Evolutionary conservation across 2,888 invertebrate species (phyloP).

Genomic region (Andrena hattorfiana): DNA sequence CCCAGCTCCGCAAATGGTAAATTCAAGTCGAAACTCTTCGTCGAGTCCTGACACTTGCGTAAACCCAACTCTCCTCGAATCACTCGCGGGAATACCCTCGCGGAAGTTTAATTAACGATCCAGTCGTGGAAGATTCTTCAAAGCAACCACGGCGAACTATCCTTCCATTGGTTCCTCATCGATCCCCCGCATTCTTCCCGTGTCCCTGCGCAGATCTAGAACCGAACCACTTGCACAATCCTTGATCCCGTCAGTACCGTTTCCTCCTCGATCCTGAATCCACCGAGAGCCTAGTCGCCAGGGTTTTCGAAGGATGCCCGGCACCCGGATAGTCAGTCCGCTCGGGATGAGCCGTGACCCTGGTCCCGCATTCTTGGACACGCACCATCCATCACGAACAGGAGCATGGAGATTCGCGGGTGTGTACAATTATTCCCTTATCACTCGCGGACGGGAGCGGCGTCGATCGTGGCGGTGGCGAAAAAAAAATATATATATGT

Average conservation of each 20-base stretch:
- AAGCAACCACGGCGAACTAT: not conserved
- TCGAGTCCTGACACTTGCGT: too few relatives aligned
- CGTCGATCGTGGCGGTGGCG: constrained; percentile 27
- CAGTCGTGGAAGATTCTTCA: not conserved
- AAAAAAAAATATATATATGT: constrained; percentile 5
- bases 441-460: constrained; percentile 53
- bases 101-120: not conserved
- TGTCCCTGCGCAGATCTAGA: constrained; percentile 11
- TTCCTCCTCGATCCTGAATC: not conserved
- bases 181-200: not conserved
- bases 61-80: not conserved
- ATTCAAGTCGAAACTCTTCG: not conserved
- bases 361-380: constrained; percentile 8
- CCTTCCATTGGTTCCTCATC: not conserved
- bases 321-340: too few relatives aligned
- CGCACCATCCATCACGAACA: constrained; percentile 42
- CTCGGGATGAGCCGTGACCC: constrained; percentile 7
- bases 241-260: not conserved
- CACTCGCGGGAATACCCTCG: not conserved
- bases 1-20: not conserved
- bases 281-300: not conserved
- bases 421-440: constrained; percentile 49
- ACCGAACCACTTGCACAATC: not conserved
- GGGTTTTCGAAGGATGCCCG: not conserved
- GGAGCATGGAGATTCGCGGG: constrained; percentile 14